Conservation (phyloP, 2,113 vertebrate genomes). For the Numida meleagris region DNA sequence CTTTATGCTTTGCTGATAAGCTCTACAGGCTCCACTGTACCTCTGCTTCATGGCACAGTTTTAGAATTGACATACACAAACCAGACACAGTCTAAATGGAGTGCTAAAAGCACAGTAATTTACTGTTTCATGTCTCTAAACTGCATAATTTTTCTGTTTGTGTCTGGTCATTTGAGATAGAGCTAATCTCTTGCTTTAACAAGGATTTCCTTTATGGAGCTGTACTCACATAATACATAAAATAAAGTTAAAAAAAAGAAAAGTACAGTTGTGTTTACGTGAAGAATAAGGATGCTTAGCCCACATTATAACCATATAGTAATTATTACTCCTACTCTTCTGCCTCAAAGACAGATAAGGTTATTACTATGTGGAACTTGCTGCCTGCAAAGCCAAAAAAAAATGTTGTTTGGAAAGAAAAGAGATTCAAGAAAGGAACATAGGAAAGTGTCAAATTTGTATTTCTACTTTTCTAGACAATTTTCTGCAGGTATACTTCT, state of each 20-base stretch:
- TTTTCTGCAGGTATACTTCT: background rate
- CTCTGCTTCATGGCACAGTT: background rate
- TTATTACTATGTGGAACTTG: background rate
- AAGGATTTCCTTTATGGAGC: background rate
- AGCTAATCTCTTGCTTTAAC: background rate
- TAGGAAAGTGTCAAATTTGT: background rate
- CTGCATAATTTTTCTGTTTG: background rate
- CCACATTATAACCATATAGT: background rate
- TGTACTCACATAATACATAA: background rate
- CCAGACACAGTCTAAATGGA: accelerated
- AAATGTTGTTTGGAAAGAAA: accelerated
- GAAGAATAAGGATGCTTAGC: background rate
- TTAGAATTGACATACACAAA: background rate
- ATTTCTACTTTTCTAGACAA: background rate
- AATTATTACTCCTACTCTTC: background rate
- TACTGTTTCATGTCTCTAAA: background rate
- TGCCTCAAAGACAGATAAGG: background rate
- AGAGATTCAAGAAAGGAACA: background rate
- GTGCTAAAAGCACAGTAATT: background rate
- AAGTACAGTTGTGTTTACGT: background rate
- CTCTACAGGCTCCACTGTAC: background rate
- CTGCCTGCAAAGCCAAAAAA: background rate
- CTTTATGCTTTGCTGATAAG: background rate
- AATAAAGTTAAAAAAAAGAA: background rate
- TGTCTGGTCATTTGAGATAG: background rate